phyloP scores from a whole-genome alignment of 2,113 vertebrate genomes.

The Scomber japonicus region DNA sequence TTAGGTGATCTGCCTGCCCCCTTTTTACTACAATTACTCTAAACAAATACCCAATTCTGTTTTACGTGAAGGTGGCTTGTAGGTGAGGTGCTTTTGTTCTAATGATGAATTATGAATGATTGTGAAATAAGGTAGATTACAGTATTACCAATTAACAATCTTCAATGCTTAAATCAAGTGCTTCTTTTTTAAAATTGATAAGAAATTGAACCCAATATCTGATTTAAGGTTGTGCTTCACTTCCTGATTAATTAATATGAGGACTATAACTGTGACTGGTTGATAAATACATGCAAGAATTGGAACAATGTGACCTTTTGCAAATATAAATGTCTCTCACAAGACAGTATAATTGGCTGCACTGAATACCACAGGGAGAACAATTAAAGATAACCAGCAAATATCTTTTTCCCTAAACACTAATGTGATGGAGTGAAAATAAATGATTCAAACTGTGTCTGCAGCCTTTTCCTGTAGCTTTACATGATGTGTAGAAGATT shows the following conservation, averaged over 20 bases:
- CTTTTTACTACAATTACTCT: conserved; percentile 28
- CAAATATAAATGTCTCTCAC: conserved; percentile 72
- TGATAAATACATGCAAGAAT: conserved; percentile 75
- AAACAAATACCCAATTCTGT: conserved; percentile 7
- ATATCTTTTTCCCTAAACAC: conserved; percentile 64
- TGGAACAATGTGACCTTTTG: conserved; percentile 79
- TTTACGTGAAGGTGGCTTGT: not conserved
- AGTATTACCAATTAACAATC: not conserved
- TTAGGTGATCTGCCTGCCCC: conserved; percentile 1
- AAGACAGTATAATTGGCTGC: conserved; percentile 77
- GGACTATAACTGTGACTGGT: conserved; percentile 41
- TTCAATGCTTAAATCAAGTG: not conserved
- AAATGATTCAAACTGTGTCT: conserved; percentile 39
- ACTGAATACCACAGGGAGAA: conserved; percentile 70
- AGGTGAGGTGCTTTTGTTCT: conserved; percentile 4
- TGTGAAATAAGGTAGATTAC: not conserved
- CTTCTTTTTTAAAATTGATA: conserved; percentile 9
- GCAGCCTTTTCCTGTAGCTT: not conserved
- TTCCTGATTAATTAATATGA: conserved; percentile 53
- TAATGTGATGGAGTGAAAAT: conserved; percentile 43
- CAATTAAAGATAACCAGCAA: conserved; percentile 80
- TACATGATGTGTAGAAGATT: not conserved
- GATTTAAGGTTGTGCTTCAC: conserved; percentile 20
- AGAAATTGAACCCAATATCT: conserved; percentile 6
- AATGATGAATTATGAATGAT: not conserved